Percentiles rank a stretch among this genome's conserved stretches.
Evolutionary conservation across 1,140 invertebrate species (phyloP).

Genomic region (Nautilus pompilius): DNA sequence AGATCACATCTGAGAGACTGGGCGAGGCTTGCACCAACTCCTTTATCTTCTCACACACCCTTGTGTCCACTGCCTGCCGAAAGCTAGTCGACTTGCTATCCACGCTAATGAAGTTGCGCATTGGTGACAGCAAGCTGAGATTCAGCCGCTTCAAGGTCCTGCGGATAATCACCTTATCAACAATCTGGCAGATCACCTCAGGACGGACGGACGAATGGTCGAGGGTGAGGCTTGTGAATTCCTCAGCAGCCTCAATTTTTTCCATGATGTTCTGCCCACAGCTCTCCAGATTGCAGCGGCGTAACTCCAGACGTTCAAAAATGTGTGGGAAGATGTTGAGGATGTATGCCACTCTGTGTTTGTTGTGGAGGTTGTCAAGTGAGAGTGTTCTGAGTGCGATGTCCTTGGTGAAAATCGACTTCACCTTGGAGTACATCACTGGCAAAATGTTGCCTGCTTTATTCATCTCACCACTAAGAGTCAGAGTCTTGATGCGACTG

Average conservation of each 20-base stretch:
- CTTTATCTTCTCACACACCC: constrained; percentile 9
- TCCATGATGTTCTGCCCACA: constrained; percentile 3
- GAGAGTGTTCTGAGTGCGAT: constrained; percentile 9
- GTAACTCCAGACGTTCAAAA: constrained; percentile 14
- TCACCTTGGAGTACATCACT: constrained; percentile 12
- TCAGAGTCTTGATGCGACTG: constrained; percentile 12
- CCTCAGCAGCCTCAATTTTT: constrained; percentile 8
- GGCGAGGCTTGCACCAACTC: constrained; percentile 8
- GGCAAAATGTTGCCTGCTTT: constrained; percentile 18
- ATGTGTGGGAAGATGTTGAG: constrained; percentile 20
- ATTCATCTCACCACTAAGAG: constrained; percentile 23
- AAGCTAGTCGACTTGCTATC: constrained; percentile 16
- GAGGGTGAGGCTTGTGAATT: constrained; percentile 12
- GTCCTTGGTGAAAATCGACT: background rate
- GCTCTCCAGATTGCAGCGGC: constrained; percentile 20
- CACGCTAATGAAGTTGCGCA: constrained; percentile 12
- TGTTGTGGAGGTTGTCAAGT: constrained; percentile 24
- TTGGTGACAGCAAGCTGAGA: constrained; percentile 18
- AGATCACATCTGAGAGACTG: constrained; percentile 9
- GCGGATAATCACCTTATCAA: background rate
- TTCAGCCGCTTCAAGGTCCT: constrained; percentile 8
- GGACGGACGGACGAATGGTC: constrained; percentile 19
- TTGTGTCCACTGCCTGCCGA: constrained; percentile 7
- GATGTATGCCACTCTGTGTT: constrained; percentile 22
- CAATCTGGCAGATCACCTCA: constrained; percentile 1